Percentiles rank a stretch among this genome's conserved stretches.
phyloP scores from a whole-genome alignment of 2,888 invertebrate genomes.

The Drosophila glabriapex region DNA sequence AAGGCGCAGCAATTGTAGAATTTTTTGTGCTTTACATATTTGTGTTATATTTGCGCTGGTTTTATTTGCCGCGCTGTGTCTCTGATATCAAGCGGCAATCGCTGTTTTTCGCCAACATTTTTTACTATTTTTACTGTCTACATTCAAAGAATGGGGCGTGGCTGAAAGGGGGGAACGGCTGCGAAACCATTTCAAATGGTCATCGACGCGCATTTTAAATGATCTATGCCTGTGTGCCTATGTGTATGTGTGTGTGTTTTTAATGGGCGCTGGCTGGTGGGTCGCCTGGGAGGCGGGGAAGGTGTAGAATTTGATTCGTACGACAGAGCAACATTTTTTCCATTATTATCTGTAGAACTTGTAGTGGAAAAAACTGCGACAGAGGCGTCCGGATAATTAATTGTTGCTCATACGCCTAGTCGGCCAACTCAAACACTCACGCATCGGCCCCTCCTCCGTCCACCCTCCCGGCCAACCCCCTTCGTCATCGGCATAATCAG shows the following conservation, averaged over 20 bases:
- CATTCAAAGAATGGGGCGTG: slow-evolving; percentile 50
- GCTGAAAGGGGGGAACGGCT: slow-evolving; percentile 31
- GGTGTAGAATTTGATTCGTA: slow-evolving; percentile 21
- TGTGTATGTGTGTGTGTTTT: slow-evolving; percentile 35
- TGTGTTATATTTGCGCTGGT: slow-evolving; percentile 76
- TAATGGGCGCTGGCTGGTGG: slow-evolving; percentile 45
- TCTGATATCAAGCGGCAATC: slow-evolving; percentile 81
- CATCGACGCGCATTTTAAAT: slow-evolving; percentile 83
- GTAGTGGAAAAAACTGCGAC: slow-evolving; percentile 55
- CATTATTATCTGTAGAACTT: slow-evolving; percentile 60
- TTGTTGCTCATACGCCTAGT: slow-evolving; percentile 77
- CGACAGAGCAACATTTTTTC: slow-evolving; percentile 10
- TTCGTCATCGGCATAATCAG: slow-evolving; percentile 64
- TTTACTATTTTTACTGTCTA: slow-evolving; percentile 78
- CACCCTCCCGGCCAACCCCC: neutral
- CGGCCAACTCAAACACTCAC: slow-evolving; percentile 41
- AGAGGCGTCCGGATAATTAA: slow-evolving; percentile 70
- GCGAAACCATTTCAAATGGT: slow-evolving; percentile 79
- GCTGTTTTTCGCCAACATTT: slow-evolving; percentile 53
- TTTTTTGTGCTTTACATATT: slow-evolving; percentile 75
- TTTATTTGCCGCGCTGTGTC: slow-evolving; percentile 70
- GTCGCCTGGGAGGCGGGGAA: slow-evolving; percentile 24
- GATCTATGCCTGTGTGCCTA: slow-evolving; percentile 69
- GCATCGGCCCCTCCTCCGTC: neutral
- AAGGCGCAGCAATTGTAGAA: slow-evolving; percentile 75